Percentiles rank a stretch among this genome's conserved stretches.
These are phyloP conservation scores for Phylloscopus whistleri DNA, from an alignment of 2,113 vertebrate genomes.

Conservation along the genomic window DNA sequence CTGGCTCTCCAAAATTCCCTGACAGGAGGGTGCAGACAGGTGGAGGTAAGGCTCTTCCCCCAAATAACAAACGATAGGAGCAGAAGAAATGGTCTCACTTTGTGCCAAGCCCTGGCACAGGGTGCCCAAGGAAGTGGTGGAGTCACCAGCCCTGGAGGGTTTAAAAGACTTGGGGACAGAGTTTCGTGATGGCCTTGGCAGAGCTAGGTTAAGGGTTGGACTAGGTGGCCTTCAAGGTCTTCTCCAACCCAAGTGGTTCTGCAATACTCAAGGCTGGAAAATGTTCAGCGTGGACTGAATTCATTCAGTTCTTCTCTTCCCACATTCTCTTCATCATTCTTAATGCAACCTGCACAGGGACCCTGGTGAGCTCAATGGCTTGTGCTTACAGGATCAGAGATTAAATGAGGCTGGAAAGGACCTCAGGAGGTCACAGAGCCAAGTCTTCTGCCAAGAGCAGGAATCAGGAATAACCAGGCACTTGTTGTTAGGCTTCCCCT, in stretches of 20 bases:
- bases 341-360: no score
- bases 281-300: background rate
- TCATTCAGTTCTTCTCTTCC: background rate
- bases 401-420: background rate
- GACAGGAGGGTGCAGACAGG: background rate
- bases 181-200: background rate
- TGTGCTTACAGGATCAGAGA: background rate
- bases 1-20: background rate
- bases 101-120: background rate
- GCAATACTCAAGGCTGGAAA: background rate
- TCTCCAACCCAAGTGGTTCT: background rate
- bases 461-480: background rate
- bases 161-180: background rate
- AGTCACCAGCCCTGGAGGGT: background rate
- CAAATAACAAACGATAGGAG: background rate
- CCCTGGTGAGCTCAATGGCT: background rate
- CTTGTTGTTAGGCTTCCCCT: rapidly evolving
- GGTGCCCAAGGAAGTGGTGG: background rate
- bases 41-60: background rate
- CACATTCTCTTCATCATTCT: background rate
- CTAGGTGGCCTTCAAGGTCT: background rate
- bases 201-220: background rate
- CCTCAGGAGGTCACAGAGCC: background rate
- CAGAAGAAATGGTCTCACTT: background rate
- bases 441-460: background rate